These are phyloP conservation scores for Alaudala cheleensis DNA, from an alignment of 2,113 vertebrate genomes.

Conservation along the genomic window DNA sequence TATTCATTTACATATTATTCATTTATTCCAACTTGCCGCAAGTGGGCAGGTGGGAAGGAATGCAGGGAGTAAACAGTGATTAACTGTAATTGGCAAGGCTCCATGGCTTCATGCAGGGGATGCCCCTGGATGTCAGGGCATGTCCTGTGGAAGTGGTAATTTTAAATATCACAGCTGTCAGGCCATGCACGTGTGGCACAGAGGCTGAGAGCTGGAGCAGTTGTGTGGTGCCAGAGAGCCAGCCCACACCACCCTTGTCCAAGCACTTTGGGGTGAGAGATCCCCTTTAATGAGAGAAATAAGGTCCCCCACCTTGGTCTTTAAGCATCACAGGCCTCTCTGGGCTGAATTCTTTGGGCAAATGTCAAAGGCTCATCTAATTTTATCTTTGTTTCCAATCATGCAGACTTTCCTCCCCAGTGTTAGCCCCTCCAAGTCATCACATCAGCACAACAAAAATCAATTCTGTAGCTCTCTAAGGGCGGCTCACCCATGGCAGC, in stretches of 20 bases:
- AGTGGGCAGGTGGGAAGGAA: background rate
- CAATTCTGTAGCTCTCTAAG: background rate
- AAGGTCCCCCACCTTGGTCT: background rate
- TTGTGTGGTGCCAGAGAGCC: background rate
- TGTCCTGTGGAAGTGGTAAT: background rate
- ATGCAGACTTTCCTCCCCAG: background rate
- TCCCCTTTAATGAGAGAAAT: background rate
- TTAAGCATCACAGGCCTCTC: background rate
- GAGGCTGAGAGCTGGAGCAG: background rate
- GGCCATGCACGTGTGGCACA: fast-evolving
- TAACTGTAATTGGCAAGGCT: background rate
- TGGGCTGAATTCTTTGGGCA: background rate
- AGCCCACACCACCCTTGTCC: background rate
- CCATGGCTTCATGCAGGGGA: background rate
- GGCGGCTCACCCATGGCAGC: background rate
- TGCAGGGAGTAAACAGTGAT: background rate
- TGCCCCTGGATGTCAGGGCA: background rate
- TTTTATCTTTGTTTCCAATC: background rate
- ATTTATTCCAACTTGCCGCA: background rate
- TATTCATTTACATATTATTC: background rate
- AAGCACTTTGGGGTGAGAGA: background rate
- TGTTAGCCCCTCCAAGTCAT: background rate
- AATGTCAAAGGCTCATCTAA: background rate
- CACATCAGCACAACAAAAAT: background rate
- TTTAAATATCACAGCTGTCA: fast-evolving